Evolutionary conservation across 2,888 invertebrate genomes (phyloP), one percentile per base, ranked within the genome.

Genomic region (Lydus trimaculatus): DNA sequence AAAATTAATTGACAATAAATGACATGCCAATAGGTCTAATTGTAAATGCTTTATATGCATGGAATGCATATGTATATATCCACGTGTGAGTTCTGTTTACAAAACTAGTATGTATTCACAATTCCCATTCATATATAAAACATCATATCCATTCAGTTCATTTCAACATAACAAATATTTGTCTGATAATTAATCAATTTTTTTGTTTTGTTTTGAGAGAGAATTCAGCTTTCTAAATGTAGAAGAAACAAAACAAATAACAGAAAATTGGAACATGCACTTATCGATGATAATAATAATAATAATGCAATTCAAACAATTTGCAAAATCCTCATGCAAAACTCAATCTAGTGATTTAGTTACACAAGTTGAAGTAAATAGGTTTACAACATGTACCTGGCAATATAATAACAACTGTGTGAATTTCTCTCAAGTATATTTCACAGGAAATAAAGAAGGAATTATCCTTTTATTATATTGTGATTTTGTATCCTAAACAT

Each of bases 381-480:
- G 71, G 66, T 72, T 70, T 70, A 68, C 67, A 63, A 48, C 64
- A 15, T 66, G 36, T 63, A 62, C 31, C 36, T 36, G n/a, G n/a
- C n/a, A n/a, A 20, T 17, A 15, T 15, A 63, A 65, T 73, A 74
- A 74, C 73, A 69, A 74, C 68, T 75, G 73, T 75, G 75, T 73
- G 75, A 75, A 75, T 66, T 73, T 68, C 69, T 43, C 62, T 65
- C 61, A 66, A 58, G 58, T 68, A 66, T 65, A 68, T 66, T 75
- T 75, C 75, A 72, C 75, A 75, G 68, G 63, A 70, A 64, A 28
- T 65, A 33, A 20, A 17, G 5, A 33, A 43, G 8, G 11, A n/a
- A n/a, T n/a, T n/a, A n/a, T n/a, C n/a, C n/a, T n/a, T n/a, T n/a
- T n/a, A n/a, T n/a, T n/a, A 23, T 64, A 56, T 25, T 58, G 31